Evolutionary conservation across 2,113 vertebrate genomes (phyloP).

Genomic region (Hypomesus transpacificus): DNA sequence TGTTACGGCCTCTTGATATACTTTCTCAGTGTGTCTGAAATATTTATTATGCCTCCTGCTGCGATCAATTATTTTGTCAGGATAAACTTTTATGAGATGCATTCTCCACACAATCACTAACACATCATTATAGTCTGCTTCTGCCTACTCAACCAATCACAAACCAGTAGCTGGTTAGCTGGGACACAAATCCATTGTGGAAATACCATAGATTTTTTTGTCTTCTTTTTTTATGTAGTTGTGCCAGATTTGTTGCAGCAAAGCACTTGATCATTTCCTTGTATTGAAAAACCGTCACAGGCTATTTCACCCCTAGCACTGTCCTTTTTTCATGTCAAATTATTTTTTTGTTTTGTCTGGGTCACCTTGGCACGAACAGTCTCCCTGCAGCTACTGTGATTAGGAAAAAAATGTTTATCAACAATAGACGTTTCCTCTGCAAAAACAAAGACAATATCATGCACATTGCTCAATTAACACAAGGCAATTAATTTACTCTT

Average conservation of each 20-base stretch:
- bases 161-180: conserved; percentile 47
- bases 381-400: conserved; percentile 69
- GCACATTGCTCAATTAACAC: conserved; percentile 61
- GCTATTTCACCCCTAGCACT: conserved; percentile 66
- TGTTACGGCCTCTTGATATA: conserved; percentile 54
- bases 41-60: conserved; percentile 61
- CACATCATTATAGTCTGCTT: conserved; percentile 46
- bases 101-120: conserved; percentile 59
- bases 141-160: conserved; percentile 43
- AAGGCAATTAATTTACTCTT: conserved; percentile 75
- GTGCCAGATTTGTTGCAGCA: conserved; percentile 59
- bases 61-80: conserved; percentile 69
- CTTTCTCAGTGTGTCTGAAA: conserved; percentile 40
- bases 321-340: conserved; percentile 70
- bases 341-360: conserved; percentile 61
- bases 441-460: conserved; percentile 56
- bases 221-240: conserved; percentile 30
- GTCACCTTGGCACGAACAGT: conserved; percentile 64
- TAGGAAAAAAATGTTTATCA: conserved; percentile 67
- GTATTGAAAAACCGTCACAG: conserved; percentile 58
- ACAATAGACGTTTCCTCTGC: conserved; percentile 66
- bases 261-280: conserved; percentile 62
- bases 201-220: conserved; percentile 47
- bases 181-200: conserved; percentile 47
- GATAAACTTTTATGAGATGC: conserved; percentile 63